Conservation (phyloP, 2,888 invertebrate genomes). For the Chouioia cunea region DNA sequence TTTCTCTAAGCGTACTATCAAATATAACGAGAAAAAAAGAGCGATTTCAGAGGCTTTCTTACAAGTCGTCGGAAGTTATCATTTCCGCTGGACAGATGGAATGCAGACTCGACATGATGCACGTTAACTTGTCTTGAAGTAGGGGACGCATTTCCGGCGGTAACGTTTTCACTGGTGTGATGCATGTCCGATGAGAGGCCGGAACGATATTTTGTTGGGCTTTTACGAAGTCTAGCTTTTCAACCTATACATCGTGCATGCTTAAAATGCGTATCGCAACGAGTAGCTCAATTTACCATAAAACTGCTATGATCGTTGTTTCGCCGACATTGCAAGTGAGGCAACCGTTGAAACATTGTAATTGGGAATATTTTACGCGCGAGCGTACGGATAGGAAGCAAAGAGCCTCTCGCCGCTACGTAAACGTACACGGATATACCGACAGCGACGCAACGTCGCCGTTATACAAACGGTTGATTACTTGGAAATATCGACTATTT, state of each 20-base stretch:
- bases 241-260: slow-evolving; percentile 63
- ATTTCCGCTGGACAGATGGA: slow-evolving; percentile 72
- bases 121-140: slow-evolving; percentile 69
- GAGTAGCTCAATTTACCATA: too few relatives aligned
- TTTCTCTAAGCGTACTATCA: too few relatives aligned
- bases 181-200: slow-evolving; percentile 74
- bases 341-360: too few relatives aligned
- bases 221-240: slow-evolving; percentile 71
- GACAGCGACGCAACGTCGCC: too few relatives aligned
- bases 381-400: too few relatives aligned
- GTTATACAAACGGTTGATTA: too few relatives aligned
- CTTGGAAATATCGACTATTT: not conserved
- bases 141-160: slow-evolving; percentile 73
- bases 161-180: slow-evolving; percentile 72
- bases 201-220: slow-evolving; percentile 77
- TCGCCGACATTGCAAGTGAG: too few relatives aligned
- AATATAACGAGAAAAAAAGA: not conserved
- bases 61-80: slow-evolving; percentile 67
- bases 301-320: too few relatives aligned
- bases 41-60: slow-evolving; percentile 49
- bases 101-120: slow-evolving; percentile 68
- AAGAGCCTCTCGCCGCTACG: too few relatives aligned
- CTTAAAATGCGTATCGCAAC: too few relatives aligned
- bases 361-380: too few relatives aligned
- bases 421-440: too few relatives aligned